These are phyloP conservation scores for Gortyna flavago DNA, from an alignment of 2,888 invertebrate genomes.

Conservation along the genomic window DNA sequence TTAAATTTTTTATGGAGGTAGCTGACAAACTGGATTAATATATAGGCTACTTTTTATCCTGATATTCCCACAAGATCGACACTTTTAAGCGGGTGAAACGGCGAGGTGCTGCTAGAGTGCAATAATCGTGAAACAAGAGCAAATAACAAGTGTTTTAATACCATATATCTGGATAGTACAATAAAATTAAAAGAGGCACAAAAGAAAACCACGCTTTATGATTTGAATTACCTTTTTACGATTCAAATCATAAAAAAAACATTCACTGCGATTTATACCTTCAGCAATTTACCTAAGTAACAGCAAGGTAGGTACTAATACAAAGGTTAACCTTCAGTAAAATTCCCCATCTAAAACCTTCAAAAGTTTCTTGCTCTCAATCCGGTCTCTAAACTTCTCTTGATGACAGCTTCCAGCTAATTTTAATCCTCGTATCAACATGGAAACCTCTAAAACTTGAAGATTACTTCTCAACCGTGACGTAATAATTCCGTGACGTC, in stretches of 20 bases:
- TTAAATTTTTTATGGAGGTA: too few relatives aligned
- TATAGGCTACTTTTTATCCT: too few relatives aligned
- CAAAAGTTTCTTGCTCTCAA: background rate
- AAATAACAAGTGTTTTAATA: background rate
- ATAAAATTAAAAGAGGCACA: background rate
- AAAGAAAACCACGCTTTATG: background rate
- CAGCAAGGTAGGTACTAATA: background rate
- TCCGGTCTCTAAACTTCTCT: background rate
- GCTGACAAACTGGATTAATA: too few relatives aligned
- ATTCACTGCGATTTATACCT: background rate
- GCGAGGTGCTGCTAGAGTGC: background rate
- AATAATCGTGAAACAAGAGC: background rate
- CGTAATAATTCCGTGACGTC: constrained; percentile 35
- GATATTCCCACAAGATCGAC: too few relatives aligned
- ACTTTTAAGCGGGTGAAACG: too few relatives aligned
- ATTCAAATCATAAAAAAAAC: background rate
- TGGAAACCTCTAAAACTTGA: constrained; percentile 26
- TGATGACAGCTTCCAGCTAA: background rate
- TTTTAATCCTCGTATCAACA: constrained; percentile 29
- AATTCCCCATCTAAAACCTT: background rate
- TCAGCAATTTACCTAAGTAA: background rate
- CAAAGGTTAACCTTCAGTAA: background rate
- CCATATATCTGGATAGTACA: background rate
- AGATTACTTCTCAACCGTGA: constrained; percentile 38
- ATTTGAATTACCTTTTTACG: background rate